Conservation (phyloP, 2,113 vertebrate genomes). For the Aegotheles bennettii region DNA sequence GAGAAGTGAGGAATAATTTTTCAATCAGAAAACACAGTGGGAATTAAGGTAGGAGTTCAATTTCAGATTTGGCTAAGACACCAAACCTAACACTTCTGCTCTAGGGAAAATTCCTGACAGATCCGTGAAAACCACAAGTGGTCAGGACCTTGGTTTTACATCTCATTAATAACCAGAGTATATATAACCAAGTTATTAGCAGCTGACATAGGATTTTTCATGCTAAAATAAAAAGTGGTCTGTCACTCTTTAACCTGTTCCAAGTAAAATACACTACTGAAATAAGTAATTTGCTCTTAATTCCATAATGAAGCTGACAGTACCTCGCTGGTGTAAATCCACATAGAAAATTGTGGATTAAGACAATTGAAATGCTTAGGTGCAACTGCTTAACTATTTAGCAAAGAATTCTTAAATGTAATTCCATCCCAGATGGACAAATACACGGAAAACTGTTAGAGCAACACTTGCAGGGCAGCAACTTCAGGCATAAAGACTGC, state of each 20-base stretch:
- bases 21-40: neutral
- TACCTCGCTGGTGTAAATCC: neutral
- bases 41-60: neutral
- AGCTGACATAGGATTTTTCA: neutral
- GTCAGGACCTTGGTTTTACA: slow-evolving; percentile 23
- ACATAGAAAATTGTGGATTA: neutral
- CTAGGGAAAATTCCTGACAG: neutral
- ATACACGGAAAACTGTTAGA: neutral
- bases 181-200: neutral
- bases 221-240: neutral
- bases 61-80: neutral
- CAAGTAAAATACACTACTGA: neutral
- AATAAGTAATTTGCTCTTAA: neutral
- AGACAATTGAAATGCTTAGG: neutral
- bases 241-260: neutral
- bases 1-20: neutral
- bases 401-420: neutral
- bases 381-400: neutral
- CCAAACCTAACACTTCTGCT: neutral
- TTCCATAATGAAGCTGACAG: neutral
- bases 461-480: neutral
- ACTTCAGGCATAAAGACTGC: neutral
- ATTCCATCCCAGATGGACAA: neutral
- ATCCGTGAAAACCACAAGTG: neutral
- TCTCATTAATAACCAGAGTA: neutral